Evolutionary conservation across 2,888 invertebrate species (phyloP), one percentile per base, ranked within the genome.

Genomic region (Apodemia mormo): DNA sequence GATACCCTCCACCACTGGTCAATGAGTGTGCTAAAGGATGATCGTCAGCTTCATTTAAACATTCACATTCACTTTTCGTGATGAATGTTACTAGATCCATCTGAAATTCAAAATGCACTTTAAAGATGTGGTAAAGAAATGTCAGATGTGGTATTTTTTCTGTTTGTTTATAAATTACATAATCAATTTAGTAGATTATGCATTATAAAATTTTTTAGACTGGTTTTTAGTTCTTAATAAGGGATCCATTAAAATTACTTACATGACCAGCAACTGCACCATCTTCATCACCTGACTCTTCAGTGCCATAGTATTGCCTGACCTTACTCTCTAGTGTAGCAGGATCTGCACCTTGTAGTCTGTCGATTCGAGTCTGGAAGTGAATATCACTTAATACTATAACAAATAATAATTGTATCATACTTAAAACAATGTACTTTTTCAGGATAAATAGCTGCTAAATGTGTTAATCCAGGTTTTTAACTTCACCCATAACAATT

Each of bases 21-120:
- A 97, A 89, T 72, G 95, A 95, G 80, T 97, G 96, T 9, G 92
- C 89, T 77, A 99, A 93, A 10, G 97, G 96, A 88, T 99, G 98
- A 72, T 98, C 97, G 87, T 99, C 99, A 6, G 97, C 95, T 86
- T 99, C 99, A 87, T 99, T 99, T 73, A 99, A 92, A 87, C 99
- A 99, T 90, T 99, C 99, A 88, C 98, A 98, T 80, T 97, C 96
- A 74, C 95, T 95, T 91, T 98, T 98, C 75, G 95, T 95, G 73
- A 99, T 97, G 82, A 99, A 97, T 61, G 96, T 95, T 56, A 90
- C 92, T 70, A 99, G 92, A 87, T 99, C 98, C 96, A 98, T 97
- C 97, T 99, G 91, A 45, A 94, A 93, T 58, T 71, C 75, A 70
- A 64, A 56, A 45, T 45, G 12, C 10, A 45, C 45, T 12, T 10